Percentiles rank a stretch among this genome's conserved stretches.
phyloP scores from a whole-genome alignment of 2,888 invertebrate species.

The Dioctria rufipes region DNA sequence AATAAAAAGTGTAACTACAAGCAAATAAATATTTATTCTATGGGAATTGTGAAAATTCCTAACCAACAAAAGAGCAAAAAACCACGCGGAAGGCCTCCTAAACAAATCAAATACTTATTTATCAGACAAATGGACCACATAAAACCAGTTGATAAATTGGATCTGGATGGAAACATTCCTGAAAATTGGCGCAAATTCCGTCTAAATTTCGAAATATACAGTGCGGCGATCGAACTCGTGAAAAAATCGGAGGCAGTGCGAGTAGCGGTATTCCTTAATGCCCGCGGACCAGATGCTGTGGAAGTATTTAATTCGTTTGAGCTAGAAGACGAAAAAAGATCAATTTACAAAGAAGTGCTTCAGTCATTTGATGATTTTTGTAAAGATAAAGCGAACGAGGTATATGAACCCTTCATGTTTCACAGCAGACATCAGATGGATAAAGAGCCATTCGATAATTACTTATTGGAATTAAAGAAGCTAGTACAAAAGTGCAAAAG shows the following conservation, averaged over 20 bases:
- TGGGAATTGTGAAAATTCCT: too few species aligned
- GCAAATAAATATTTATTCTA: too few species aligned
- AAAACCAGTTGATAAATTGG: slow-evolving; percentile 17
- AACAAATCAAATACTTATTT: neutral
- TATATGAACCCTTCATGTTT: too few species aligned
- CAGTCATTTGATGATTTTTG: too few species aligned
- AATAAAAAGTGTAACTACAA: too few species aligned
- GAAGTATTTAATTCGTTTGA: slow-evolving; percentile 29
- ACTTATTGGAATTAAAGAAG: too few species aligned
- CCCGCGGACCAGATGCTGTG: slow-evolving; percentile 16
- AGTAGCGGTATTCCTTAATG: slow-evolving; percentile 14
- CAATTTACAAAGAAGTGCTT: too few species aligned
- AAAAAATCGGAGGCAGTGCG: slow-evolving; percentile 17
- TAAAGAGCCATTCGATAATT: too few species aligned
- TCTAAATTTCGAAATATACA: slow-evolving; percentile 23
- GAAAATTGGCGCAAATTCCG: slow-evolving; percentile 20
- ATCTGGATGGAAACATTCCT: slow-evolving; percentile 10
- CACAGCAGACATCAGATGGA: too few species aligned
- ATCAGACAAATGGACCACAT: slow-evolving; percentile 9
- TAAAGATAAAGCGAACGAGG: too few species aligned
- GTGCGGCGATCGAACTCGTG: slow-evolving; percentile 6
- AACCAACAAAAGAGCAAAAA: neutral
- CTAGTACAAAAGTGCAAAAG: too few species aligned
- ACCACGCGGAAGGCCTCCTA: slow-evolving; percentile 32
- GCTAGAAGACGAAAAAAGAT: too few species aligned